Evolutionary conservation across 2,888 invertebrate species (phyloP), one percentile per base, ranked within the genome.

Genomic region (Omphaloscelis lunosa): DNA sequence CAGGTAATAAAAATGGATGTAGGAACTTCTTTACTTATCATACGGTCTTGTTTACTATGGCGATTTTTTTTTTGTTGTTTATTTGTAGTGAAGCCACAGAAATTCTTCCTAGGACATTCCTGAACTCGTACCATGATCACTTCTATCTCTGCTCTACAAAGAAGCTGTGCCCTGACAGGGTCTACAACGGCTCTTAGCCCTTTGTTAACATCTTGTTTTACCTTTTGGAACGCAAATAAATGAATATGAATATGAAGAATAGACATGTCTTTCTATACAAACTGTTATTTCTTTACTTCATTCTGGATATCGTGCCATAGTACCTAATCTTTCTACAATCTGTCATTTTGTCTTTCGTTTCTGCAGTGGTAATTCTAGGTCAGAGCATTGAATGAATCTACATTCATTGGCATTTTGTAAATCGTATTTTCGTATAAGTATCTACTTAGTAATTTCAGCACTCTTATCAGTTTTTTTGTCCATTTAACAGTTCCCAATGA

Each of bases 401-500:
- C 34, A 34, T 34, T 34, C 34, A 34, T 34, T 34, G 34, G 34
- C 5, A 34, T 34, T 34, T 34, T 34, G 2, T 34, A 3, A 0
- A 20, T 34, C 2, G 29, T 29, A 29, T 29, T 59, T 29, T 20
- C 17, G 9, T 59, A 2, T 29, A 59, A 8, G 8, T 27, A 29
- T 11, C 20, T 29, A 6, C 29, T 29, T 23, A 34, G 20, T 29
- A 2, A 61, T 61, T 29, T 61, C 6, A 34, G 29, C 11, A 3
- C 34, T 62, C 7, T 2, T 7, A 34, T 34, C 20, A 23, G 12
- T 29, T 61, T 59, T 29, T 34, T 34, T 23, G 29, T 62, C 7
- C 12, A 51, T 59, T 62, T 72, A 56, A 0, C 89, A 96, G 96
- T 93, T 17, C 92, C 94, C 2, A 96, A 95, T 41, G 95, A 96